Base-by-base conservation (phyloP, 2,113 vertebrate genomes). In the Bathybates hornii region DNA sequence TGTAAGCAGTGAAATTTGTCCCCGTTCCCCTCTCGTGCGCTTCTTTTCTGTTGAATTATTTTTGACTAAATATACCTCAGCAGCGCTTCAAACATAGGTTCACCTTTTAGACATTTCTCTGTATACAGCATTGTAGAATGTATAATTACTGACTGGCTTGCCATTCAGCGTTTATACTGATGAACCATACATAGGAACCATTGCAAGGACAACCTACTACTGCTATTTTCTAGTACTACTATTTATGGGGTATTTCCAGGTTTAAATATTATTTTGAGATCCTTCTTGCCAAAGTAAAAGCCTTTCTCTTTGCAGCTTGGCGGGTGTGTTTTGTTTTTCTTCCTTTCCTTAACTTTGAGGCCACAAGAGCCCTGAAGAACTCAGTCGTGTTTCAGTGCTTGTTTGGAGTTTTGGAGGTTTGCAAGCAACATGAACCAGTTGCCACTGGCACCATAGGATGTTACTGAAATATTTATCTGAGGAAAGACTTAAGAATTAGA, bases 11-110 rank as follows among this genome's bases (percentile, higher is more conserved):
- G 56, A 90, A 84, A 84, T 83, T 50, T 87, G 73, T 93, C 87
- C 89, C 52, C 8, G 19, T 89, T 82, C 29, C 89, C 84, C 86
- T 88, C 81, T 95, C 91, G 95, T 97, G 95, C 96, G 95, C 93
- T 92, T 89, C 76, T 97, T 85, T 97, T 97, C 96, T 97, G 92
- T 97, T 95, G 93, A 93, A 87, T 97, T 97, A 90, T 96, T 97
- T 71, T 97, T 97, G 95, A 97, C 96, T 95, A 97, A 97, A 96
- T 94, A 98, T 99, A 99, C 98, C 99, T 99, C 98, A 98, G 97
- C 96, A 96, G 97, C 97, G 97, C 96, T 97, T 98, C 95, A 94
- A 94, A 96, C 96, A 95, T 97, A 93, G 96, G 97, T 97, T 97
- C 96, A 97, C 96, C 96, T 96, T 96, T 94, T 91, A 93, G 92